Evolutionary conservation across 2,113 vertebrate genomes (phyloP), one percentile per base, ranked within the genome.

Genomic region (Prinia subflava): DNA sequence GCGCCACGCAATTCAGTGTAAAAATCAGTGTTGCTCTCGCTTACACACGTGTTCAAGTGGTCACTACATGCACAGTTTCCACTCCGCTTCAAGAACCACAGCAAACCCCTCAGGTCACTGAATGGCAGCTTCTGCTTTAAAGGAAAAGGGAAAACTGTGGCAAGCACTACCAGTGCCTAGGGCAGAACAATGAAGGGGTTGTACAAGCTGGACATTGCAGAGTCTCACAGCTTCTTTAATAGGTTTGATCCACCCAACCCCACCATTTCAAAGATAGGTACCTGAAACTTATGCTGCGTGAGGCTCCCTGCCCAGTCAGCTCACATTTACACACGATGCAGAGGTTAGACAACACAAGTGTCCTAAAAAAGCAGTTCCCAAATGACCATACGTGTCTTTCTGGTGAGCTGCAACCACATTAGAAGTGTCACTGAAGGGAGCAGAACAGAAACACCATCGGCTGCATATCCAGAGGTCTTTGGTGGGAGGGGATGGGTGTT

Each of bases 381-480:
- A 77, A 70, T 24, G 25, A 60, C 35, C 46, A 18, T 0, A 0
- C 56, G 23, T 56, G 55, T 49, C 33, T 16, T 69, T 56, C 56
- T 31, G 56, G 60, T 30, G 62, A 78, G 46, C 6, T 70, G 25
- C 35, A 69, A 11, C 28, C 60, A 49, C 10, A 41, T 59, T 15
- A 35, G 0, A 92, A 65, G 55, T 25, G 37, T 46, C 69, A 39
- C 31, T 44, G 28, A 35, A 41, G 5, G 57, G 15, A 78, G 28
- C 5, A 73, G 55, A 23, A 49, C 33, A 93, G 55, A 56, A 91
- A 70, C 0, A 0, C 15, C 2, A 0, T 42, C 0, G 1, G 56
- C 37, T 46, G 33, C 55, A 37, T 27, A 23, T 59, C 44, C 55
- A 89, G 35, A 41, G 0, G 0, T 21, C 55, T 55, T 57, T 23